Percentiles rank a stretch among this genome's conserved stretches.
phyloP scores from a whole-genome alignment of 2,888 invertebrate genomes.

The Caenorhabditis japonica region DNA sequence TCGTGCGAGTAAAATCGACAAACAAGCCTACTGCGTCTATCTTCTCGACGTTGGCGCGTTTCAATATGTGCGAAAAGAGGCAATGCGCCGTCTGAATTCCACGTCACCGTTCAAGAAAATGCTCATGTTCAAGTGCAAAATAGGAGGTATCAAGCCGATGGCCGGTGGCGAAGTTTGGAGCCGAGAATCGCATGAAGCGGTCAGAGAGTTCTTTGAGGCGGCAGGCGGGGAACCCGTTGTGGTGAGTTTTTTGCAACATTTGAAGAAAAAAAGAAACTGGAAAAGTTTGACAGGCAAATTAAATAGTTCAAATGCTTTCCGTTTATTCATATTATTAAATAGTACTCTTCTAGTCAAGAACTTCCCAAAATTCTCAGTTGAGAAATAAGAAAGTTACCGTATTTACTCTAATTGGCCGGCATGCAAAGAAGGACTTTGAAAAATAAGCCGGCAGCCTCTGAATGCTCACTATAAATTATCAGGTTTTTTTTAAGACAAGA shows the following conservation, averaged over 20 bases:
- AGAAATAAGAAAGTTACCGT: no score
- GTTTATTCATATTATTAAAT: no score
- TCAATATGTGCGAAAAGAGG: slow-evolving; percentile 61
- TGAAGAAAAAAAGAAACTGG: no score
- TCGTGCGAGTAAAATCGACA: slow-evolving; percentile 62
- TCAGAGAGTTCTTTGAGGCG: slow-evolving; percentile 64
- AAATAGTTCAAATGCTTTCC: no score
- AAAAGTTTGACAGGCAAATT: no score
- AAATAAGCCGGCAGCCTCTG: no score
- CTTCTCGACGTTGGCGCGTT: slow-evolving; percentile 67
- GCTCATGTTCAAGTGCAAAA: slow-evolving; percentile 69
- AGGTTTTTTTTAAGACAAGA: no score
- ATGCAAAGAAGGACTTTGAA: no score
- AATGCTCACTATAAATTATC: no score
- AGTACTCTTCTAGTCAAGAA: no score
- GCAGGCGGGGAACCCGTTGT: slow-evolving; percentile 58
- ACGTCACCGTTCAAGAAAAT: slow-evolving; percentile 69
- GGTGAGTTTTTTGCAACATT: slow-evolving; percentile 33
- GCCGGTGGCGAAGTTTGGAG: slow-evolving; percentile 66
- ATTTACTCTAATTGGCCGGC: no score
- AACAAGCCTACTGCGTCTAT: slow-evolving; percentile 61
- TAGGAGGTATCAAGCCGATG: slow-evolving; percentile 63
- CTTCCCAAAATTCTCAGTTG: no score
- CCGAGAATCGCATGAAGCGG: slow-evolving; percentile 64
- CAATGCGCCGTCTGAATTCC: slow-evolving; percentile 61